Base-by-base conservation (phyloP, 2,888 invertebrate species). In the Orthosia gracilis region DNA sequence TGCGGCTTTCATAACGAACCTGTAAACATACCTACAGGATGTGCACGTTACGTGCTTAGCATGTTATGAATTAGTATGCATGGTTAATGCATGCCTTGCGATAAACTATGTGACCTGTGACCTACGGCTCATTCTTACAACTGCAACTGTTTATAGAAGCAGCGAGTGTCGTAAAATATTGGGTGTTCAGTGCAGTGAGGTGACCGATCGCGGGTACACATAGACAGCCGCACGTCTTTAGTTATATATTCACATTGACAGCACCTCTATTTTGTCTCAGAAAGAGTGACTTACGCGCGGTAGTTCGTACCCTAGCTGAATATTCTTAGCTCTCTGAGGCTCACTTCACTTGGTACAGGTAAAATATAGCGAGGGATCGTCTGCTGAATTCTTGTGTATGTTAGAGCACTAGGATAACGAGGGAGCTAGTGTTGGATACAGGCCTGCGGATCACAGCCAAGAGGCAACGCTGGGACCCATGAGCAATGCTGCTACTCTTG, bases 281-380 rank as follows among this genome's bases (percentile, higher is more conserved):
- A 45, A 17, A 4, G 13, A 26, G 15, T 1, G 11, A 3, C 5
- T 54, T 12, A 18, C 3, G 5, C 26, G 26, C 57, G 15, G 47
- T 31, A 15, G 69, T 7, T 40, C 2, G n/a, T 49, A 76, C 47
- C 47, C 26, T 49, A 31, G 52, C 40, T 59, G n/a, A 69, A 77
- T 55, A 55, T 69, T 65, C 54, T 26, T 50, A 61, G 59, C 26
- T 50, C 26, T 12, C 23, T 40, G 49, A 50, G 11, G 23, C 45
- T 49, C 63, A 64, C 47, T 64, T 45, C n/a, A 50, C n/a, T 40
- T 4, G 45, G n/a, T 13, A 23, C 45, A 61, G 58, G 52, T 76
- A 49, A 63, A 50, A 21, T 57, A n/a, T n/a, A 18, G 7, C 21
- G 21, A 23, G 7, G 17, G 49, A 17, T n/a, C 4, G 50, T 18